A percentile compares a stretch with the other conserved stretches of the same genome.
Conservation (phyloP, 2,888 invertebrate species). For the Cylindroiulus punctatus region DNA sequence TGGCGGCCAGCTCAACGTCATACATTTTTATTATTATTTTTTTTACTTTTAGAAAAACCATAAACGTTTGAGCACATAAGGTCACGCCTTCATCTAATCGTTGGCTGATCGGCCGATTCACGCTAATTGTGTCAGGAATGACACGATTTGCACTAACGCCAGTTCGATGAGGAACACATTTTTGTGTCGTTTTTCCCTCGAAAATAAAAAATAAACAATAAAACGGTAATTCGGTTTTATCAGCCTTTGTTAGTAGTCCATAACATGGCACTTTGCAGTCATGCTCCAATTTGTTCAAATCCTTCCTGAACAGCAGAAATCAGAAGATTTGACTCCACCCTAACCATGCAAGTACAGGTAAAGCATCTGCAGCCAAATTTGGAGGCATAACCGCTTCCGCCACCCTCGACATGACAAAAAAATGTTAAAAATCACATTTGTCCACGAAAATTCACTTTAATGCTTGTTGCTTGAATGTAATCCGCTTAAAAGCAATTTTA, state of each 20-base stretch:
- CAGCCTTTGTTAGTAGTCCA: slow-evolving; percentile 37
- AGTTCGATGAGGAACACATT: neutral
- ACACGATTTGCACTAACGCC: neutral
- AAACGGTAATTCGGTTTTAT: slow-evolving; percentile 9
- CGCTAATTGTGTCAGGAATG: neutral
- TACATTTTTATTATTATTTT: neutral
- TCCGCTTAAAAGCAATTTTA: too few relatives aligned
- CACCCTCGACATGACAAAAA: neutral
- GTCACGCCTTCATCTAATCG: neutral
- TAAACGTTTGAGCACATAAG: neutral
- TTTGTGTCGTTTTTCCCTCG: neutral
- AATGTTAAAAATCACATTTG: neutral
- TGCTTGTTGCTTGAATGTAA: neutral
- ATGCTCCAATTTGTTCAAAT: slow-evolving; percentile 9
- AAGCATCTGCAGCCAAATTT: neutral
- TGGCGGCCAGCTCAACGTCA: neutral
- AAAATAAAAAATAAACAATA: slow-evolving; percentile 7
- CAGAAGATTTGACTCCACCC: neutral
- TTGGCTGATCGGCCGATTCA: neutral
- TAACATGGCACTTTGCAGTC: slow-evolving; percentile 9
- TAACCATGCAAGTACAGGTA: neutral
- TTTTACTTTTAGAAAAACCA: neutral
- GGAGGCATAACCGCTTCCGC: neutral
- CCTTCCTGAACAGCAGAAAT: neutral
- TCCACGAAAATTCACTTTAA: neutral